Evolutionary conservation across 2,888 invertebrate species (phyloP).

Genomic region (Ypsolopha scabrella): DNA sequence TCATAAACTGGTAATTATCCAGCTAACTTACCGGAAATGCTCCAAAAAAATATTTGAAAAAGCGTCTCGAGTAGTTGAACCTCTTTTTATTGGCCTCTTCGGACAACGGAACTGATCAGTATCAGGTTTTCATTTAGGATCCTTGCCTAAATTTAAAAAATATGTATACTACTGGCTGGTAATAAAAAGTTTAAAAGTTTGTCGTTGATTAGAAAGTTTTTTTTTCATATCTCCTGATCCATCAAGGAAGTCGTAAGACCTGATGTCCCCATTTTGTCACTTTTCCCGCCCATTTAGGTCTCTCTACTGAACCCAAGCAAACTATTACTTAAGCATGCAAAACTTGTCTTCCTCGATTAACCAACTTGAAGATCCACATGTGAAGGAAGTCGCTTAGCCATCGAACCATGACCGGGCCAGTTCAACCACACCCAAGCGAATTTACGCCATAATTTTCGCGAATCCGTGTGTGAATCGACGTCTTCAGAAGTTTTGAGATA

Average conservation of each 20-base stretch:
- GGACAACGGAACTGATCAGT: too few species aligned
- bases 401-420: slow-evolving; percentile 33
- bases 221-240: background rate
- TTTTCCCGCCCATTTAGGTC: background rate
- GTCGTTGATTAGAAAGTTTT: background rate
- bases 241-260: background rate
- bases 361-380: background rate
- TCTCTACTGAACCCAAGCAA: background rate
- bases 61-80: background rate
- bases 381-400: slow-evolving; percentile 40
- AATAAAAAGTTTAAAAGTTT: background rate
- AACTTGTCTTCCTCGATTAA: background rate
- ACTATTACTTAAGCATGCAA: background rate
- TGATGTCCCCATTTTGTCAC: background rate
- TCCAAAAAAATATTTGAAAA: background rate
- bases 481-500: background rate
- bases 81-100: background rate
- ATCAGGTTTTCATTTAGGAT: too few species aligned
- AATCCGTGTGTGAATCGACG: slow-evolving; percentile 38
- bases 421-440: slow-evolving; percentile 45
- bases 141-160: too few species aligned
- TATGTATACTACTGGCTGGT: too few species aligned
- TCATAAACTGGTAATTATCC: background rate
- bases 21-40: background rate
- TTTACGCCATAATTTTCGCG: slow-evolving; percentile 56